Evolutionary conservation across 1,140 invertebrate species (phyloP), one percentile per base, ranked within the genome.

Genomic region (Drosophila fuyamai): DNA sequence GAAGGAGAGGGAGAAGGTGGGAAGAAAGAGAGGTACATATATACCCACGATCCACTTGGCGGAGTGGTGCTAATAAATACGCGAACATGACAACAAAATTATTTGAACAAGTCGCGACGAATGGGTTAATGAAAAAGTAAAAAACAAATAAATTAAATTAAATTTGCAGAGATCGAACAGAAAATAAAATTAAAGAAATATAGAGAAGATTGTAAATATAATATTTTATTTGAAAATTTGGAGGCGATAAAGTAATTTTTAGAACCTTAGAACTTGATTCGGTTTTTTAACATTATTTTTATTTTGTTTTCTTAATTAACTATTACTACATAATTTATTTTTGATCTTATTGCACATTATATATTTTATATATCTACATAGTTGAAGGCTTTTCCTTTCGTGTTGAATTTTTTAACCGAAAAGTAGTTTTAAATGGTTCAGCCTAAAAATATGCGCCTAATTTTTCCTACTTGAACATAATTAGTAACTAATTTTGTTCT

Each of bases 31-130:
- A 62, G 27, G 14, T n/a, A 58, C n/a, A n/a, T 5, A 36, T 40
- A 29, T 13, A 47, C 36, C 29, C 18, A 27, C 43, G 46, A 54
- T 38, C 58, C 62, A 78, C 46, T 79, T 84, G 74, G 23, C 81
- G 57, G 46, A 53, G 35, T 60, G 58, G 82, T 86, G 82, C 66
- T 85, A 85, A 85, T 88, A 72, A 82, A 88, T 67, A 46, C 62
- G 50, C 61, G 57, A 46, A 46, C 62, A 57, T 51, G 75, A 58
- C 66, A 76, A 62, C 57, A 76, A 82, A 57, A 79, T 68, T 40
- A 53, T 75, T 65, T 60, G 38, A 76, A 66, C 72, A 53, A 79
- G 48, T 75, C 55, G 44, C 47, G 47, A 14, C 32, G 58, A 73
- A 73, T 55, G 51, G 47, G 18, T 14, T 36, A 63, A 43, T 41